These are phyloP conservation scores for Hemistola chrysoprasaria DNA, from an alignment of 2,888 invertebrate species.

Conservation along the genomic window DNA sequence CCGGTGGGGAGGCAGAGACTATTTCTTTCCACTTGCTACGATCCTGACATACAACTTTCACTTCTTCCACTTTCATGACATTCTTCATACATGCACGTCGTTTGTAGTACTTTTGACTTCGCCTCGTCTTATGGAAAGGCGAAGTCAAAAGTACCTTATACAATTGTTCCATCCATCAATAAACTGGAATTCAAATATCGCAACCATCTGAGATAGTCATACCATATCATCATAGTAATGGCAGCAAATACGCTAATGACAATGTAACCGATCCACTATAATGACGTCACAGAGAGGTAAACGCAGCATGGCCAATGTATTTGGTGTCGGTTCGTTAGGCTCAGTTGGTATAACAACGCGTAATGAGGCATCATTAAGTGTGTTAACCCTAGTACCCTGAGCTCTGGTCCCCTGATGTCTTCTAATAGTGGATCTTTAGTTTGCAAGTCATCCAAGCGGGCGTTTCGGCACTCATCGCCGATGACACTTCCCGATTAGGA, in stretches of 20 bases:
- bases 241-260: constrained; percentile 33
- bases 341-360: constrained; percentile 73
- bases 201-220: constrained; percentile 2
- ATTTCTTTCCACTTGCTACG: too few species aligned
- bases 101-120: too few species aligned
- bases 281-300: constrained; percentile 56
- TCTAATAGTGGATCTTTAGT: too few species aligned
- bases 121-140: too few species aligned
- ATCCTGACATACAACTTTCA: too few species aligned
- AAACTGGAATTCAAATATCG: too few species aligned
- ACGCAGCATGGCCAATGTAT: constrained; percentile 73
- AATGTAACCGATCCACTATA: constrained; percentile 31
- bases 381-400: constrained; percentile 67
- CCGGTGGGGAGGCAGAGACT: too few species aligned
- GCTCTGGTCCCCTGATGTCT: constrained; percentile 12
- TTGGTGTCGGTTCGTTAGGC: constrained; percentile 74
- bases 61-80: too few species aligned
- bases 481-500: constrained; percentile 38
- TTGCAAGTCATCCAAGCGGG: constrained; percentile 26
- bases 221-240: constrained; percentile 22
- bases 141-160: too few species aligned
- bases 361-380: constrained; percentile 77
- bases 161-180: too few species aligned
- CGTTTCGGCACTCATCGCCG: constrained; percentile 19
- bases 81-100: too few species aligned